Conservation (phyloP, 2,888 invertebrate genomes). For the Acleris emargana region DNA sequence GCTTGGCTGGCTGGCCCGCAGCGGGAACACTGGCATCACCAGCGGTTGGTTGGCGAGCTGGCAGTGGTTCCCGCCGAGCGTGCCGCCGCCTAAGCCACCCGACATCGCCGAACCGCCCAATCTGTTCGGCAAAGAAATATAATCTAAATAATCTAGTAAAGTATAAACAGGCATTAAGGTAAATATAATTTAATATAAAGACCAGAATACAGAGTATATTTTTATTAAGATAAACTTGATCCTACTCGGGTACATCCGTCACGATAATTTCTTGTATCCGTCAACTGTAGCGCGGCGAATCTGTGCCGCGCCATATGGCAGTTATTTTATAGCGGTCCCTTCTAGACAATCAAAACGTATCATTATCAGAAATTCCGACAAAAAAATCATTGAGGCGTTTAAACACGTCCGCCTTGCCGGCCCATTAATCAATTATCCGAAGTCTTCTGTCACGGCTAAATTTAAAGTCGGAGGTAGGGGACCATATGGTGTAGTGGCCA, state of each 20-base stretch:
- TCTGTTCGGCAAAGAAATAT: conserved; percentile 59
- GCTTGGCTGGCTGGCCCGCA: conserved; percentile 92
- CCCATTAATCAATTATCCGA: conserved; percentile 80
- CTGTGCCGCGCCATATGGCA: conserved; percentile 74
- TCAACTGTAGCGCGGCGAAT: conserved; percentile 62
- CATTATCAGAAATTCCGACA: conserved; percentile 73
- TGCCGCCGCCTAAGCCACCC: conserved; percentile 85
- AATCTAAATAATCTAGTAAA: neutral
- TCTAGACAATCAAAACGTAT: conserved; percentile 78
- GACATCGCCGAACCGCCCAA: conserved; percentile 82
- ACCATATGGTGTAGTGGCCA: conserved; percentile 72
- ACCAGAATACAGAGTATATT: neutral
- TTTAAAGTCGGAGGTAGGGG: conserved; percentile 63
- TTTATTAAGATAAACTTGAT: neutral
- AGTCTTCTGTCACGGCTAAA: conserved; percentile 73
- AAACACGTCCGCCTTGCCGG: conserved; percentile 75
- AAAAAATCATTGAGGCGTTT: conserved; percentile 72
- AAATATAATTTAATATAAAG: too few relatives aligned
- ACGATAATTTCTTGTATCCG: conserved; percentile 36
- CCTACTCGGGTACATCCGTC: conserved; percentile 36
- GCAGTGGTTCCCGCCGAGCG: conserved; percentile 86
- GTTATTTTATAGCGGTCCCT: conserved; percentile 57
- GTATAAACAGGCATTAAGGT: neutral
- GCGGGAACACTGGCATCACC: conserved; percentile 95
- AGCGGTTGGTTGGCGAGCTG: conserved; percentile 89